Conservation (phyloP, 92 coral and sea anemone genomes). For the Desmophyllum pertusum region DNA sequence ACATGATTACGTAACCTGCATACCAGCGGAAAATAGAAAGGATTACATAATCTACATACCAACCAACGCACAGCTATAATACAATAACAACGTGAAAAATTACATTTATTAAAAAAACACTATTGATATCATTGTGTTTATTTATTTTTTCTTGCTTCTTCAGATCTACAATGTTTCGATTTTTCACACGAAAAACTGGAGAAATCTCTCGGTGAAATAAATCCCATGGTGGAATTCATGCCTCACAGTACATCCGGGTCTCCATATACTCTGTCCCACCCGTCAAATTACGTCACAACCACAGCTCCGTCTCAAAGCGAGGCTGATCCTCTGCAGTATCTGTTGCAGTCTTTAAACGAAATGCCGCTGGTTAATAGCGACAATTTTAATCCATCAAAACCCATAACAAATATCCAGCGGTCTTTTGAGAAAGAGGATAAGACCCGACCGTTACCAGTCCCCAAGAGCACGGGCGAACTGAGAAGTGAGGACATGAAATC, state of each 20-base stretch:
- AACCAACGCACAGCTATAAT: too few species aligned
- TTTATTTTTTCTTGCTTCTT: neutral
- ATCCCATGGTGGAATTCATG: slow-evolving; percentile 97
- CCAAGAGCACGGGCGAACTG: neutral
- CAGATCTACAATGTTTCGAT: slow-evolving; percentile 91
- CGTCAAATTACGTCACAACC: slow-evolving; percentile 26
- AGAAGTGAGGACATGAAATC: neutral
- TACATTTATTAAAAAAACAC: too few species aligned
- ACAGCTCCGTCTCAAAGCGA: slow-evolving; percentile 6
- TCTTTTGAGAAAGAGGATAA: neutral
- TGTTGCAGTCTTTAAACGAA: slow-evolving; percentile 64
- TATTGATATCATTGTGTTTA: too few species aligned
- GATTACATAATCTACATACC: too few species aligned
- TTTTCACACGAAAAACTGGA: slow-evolving; percentile 71
- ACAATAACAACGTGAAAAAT: too few species aligned
- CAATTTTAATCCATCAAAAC: neutral
- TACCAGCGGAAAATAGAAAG: too few species aligned
- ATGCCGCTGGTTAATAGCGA: slow-evolving; percentile 50
- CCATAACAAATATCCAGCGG: slow-evolving; percentile 5
- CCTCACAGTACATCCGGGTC: slow-evolving; percentile 88
- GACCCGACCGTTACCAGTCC: slow-evolving; percentile 28
- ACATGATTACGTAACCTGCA: too few species aligned
- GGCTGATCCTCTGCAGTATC: slow-evolving; percentile 59
- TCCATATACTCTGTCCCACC: slow-evolving; percentile 72
- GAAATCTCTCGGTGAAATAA: slow-evolving; percentile 80